Base-by-base conservation (phyloP, 2,888 invertebrate genomes). In the Nephrotoma appendiculata region DNA sequence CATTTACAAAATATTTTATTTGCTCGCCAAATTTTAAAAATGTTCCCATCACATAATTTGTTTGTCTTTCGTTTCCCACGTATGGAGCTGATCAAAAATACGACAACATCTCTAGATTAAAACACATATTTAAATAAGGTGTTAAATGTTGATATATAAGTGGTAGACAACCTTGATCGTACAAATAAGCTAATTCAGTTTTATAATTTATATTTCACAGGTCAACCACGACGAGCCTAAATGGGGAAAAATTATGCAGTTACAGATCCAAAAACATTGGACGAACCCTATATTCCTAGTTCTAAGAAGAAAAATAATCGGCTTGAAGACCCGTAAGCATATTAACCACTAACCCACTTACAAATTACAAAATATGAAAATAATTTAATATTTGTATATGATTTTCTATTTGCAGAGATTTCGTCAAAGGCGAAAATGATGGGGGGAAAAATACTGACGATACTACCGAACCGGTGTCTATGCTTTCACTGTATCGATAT, bases 401-500 rank as follows among this genome's bases (percentile, higher is more conserved):
- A 57, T 57, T 57, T 41, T 7, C 7, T 84, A 5, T n/a, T n/a
- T 5, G 5, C 41, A 84, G 43, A 84, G n/a, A 42, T 42, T 43
- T 84, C 5, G n/a, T 84, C 43, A 42, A n/a, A 84, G 41, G 42
- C 31, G 43, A 43, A 42, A 42, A 84, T 42, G 6, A 5, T 4
- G 43, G 43, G 6, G 7, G 42, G 2, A 84, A 84, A 84, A 43
- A n/a, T 42, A n/a, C 2, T 84, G 84, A 12, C 31, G 44, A 85
- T 85, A 45, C 19, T 4, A 7, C 15, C 43, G 43, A 31, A 44
- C 45, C 85, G 15, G 31, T 44, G 15, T 85, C 44, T 45, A 85
- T 85, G 42, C 44, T 85, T 19, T 19, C 42, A 19, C 45, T 44
- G 95, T 95, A 93, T 89, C 92, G 94, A 89, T 95, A 93, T 90